These are phyloP conservation scores for Stegophylla sp. DNA, from an alignment of 2,888 invertebrate genomes.

Conservation along the genomic window DNA sequence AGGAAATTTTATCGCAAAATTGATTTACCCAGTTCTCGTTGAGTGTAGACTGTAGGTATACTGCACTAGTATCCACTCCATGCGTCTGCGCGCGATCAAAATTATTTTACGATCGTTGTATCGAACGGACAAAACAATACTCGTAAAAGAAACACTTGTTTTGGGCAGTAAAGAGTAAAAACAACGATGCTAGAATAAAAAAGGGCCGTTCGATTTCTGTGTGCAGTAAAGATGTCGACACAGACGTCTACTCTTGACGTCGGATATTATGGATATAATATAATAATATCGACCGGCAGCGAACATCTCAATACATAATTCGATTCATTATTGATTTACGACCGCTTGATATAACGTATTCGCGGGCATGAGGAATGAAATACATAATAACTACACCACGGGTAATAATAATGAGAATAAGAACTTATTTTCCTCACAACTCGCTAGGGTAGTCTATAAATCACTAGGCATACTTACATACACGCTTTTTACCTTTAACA, in stretches of 20 bases:
- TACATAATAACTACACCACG: neutral
- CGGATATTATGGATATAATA: neutral
- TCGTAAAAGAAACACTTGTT: too few species aligned
- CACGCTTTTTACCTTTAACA: neutral
- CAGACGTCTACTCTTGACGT: neutral
- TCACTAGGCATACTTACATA: neutral
- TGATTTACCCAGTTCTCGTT: too few species aligned
- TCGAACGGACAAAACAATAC: too few species aligned
- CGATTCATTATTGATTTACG: conserved; percentile 30
- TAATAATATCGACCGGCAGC: too few species aligned
- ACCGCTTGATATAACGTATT: neutral
- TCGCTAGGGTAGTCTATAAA: conserved; percentile 22
- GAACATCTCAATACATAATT: conserved; percentile 1
- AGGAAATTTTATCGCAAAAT: too few species aligned
- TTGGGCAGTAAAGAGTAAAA: too few species aligned
- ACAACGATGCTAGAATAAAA: too few species aligned
- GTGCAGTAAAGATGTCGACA: neutral
- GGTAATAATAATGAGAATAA: neutral
- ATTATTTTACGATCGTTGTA: too few species aligned
- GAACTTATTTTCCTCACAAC: conserved; percentile 33
- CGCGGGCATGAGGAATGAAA: neutral
- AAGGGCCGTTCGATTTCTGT: neutral
- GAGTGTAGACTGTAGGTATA: too few species aligned
- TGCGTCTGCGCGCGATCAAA: too few species aligned
- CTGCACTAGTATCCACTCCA: too few species aligned